phyloP scores from a whole-genome alignment of 1,140 invertebrate genomes.

The Adelges cooleyi region DNA sequence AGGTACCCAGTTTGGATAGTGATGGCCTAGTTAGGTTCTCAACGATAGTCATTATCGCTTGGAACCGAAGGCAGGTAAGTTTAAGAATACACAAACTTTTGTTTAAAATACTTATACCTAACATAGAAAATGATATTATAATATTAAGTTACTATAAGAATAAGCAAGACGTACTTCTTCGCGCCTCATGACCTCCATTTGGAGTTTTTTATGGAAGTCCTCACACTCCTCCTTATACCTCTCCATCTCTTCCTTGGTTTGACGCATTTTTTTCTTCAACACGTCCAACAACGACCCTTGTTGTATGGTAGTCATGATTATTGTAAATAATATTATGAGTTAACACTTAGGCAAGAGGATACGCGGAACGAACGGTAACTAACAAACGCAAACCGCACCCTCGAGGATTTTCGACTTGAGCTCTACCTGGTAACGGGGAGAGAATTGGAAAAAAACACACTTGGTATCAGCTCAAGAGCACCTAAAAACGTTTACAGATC shows the following conservation, averaged over 20 bases:
- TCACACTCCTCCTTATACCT: constrained; percentile 92
- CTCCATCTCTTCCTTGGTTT: constrained; percentile 95
- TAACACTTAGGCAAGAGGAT: neutral
- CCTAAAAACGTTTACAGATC: neutral
- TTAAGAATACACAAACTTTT: no score
- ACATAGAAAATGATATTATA: no score
- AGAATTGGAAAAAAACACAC: neutral
- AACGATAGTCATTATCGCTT: no score
- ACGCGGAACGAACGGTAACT: constrained; percentile 2
- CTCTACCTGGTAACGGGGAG: neutral
- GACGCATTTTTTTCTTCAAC: constrained; percentile 98
- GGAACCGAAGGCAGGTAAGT: no score
- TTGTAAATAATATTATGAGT: constrained; percentile 35
- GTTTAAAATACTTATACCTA: no score
- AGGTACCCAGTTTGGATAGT: no score
- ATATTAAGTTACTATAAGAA: no score
- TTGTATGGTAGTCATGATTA: constrained; percentile 75
- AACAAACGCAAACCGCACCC: neutral
- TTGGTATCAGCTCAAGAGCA: no score
- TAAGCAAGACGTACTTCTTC: constrained; percentile 94
- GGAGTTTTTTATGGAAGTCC: constrained; percentile 78
- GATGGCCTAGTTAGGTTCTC: no score
- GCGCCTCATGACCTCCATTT: constrained; percentile 78
- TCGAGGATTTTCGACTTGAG: no score
- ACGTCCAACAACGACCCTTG: constrained; percentile 83